These are phyloP conservation scores for Piaya cayana DNA, from an alignment of 2,113 vertebrate species.

Conservation along the genomic window DNA sequence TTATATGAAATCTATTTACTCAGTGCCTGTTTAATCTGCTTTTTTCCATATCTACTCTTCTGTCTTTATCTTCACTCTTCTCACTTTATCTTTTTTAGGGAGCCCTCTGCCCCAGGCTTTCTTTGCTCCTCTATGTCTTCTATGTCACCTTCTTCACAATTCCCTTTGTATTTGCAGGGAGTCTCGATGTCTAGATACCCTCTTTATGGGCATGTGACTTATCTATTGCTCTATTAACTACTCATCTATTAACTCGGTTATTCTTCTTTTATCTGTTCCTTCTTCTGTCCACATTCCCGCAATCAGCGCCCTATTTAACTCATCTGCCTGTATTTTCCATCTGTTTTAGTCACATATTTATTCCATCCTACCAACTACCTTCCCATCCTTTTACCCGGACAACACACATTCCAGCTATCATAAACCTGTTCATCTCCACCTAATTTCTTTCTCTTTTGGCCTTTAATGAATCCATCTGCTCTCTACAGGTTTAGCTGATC, in stretches of 20 bases:
- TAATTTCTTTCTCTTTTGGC: background rate
- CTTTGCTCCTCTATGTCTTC: background rate
- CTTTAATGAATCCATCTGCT: background rate
- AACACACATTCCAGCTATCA: background rate
- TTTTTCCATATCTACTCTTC: background rate
- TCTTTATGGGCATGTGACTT: background rate
- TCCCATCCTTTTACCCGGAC: background rate
- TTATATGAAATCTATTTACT: background rate
- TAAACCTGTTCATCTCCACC: background rate
- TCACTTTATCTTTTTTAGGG: background rate
- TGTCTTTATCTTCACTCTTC: too few species aligned
- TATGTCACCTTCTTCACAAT: background rate
- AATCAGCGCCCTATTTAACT: background rate
- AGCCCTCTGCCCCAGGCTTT: background rate
- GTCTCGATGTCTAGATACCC: background rate
- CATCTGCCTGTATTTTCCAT: background rate
- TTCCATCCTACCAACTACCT: background rate
- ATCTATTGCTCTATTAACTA: background rate
- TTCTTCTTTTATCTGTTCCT: background rate
- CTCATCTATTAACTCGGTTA: slow-evolving; percentile 7
- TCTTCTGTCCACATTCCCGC: background rate
- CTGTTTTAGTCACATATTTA: background rate
- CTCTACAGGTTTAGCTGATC: background rate
- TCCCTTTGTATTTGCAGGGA: background rate
- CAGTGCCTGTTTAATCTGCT: background rate